A percentile compares a stretch with the other conserved stretches of the same genome.
Evolutionary conservation across 2,113 vertebrate species (phyloP).

Genomic region (Vulpes vulpes): DNA sequence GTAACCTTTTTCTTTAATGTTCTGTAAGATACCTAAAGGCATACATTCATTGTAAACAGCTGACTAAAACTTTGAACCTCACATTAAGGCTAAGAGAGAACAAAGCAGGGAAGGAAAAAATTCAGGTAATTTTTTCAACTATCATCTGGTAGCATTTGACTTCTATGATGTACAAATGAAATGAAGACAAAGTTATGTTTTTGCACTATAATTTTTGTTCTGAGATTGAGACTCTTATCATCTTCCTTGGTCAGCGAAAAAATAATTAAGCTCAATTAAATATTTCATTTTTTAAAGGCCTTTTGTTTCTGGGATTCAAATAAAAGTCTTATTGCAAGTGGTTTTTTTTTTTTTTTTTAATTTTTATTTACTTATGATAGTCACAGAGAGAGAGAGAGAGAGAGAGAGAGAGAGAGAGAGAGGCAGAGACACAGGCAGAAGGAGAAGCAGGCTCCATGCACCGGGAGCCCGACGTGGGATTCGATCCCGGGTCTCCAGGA

Average conservation of each 20-base stretch:
- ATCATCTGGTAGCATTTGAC: neutral
- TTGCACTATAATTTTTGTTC: neutral
- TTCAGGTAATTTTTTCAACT: neutral
- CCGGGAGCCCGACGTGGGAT: too few relatives aligned
- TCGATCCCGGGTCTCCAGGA: too few relatives aligned
- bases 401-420: too few relatives aligned
- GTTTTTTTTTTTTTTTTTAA: neutral
- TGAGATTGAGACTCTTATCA: neutral
- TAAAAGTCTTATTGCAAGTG: neutral
- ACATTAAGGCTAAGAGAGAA: neutral
- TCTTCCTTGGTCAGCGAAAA: neutral
- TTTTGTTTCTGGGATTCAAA: neutral
- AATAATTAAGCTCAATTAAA: neutral
- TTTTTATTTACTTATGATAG: too few relatives aligned
- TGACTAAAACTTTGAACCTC: neutral
- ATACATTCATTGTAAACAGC: neutral
- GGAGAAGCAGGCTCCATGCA: too few relatives aligned
- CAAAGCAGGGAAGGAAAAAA: neutral
- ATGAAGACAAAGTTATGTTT: accelerated
- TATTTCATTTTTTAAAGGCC: neutral
- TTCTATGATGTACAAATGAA: neutral
- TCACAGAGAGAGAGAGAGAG: too few relatives aligned
- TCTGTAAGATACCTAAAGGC: neutral
- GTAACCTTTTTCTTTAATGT: neutral
- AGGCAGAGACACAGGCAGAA: too few relatives aligned